Percentiles rank a stretch among this genome's conserved stretches.
These are phyloP conservation scores for Dasypus novemcinctus DNA, from an alignment of 2,113 vertebrate species.

Conservation along the genomic window DNA sequence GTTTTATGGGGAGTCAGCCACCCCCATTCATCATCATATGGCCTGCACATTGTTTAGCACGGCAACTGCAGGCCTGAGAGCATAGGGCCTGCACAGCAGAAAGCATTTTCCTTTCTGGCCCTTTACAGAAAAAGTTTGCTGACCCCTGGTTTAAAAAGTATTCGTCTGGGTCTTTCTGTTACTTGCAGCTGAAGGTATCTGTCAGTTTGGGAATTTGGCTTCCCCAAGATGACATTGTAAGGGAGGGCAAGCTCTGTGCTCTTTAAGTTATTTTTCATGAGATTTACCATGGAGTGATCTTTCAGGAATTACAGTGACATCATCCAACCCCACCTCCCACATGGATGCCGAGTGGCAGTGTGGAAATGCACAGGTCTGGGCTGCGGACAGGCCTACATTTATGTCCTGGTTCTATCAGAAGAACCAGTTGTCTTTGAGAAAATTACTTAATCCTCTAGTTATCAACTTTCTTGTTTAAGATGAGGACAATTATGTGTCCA, in stretches of 20 bases:
- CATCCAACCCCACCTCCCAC: neutral
- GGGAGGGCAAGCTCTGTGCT: neutral
- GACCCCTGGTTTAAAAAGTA: neutral
- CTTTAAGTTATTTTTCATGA: neutral
- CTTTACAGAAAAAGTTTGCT: neutral
- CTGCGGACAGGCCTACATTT: neutral
- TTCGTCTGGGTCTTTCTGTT: neutral
- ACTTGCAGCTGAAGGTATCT: neutral
- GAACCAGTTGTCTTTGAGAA: neutral
- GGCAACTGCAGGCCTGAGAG: neutral
- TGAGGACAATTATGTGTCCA: neutral
- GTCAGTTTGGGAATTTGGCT: neutral
- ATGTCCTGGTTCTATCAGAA: neutral
- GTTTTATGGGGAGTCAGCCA: neutral
- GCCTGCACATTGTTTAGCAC: neutral
- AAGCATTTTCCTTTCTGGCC: neutral
- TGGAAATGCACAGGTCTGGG: neutral
- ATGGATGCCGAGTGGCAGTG: neutral
- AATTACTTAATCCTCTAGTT: neutral
- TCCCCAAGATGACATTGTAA: neutral
- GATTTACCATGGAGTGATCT: neutral
- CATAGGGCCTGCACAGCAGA: neutral
- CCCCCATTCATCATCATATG: neutral
- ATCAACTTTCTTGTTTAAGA: neutral
- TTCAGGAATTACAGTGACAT: neutral